Evolutionary conservation across 2,113 vertebrate genomes (phyloP), one percentile per base, ranked within the genome.

Genomic region (Sula dactylatra): DNA sequence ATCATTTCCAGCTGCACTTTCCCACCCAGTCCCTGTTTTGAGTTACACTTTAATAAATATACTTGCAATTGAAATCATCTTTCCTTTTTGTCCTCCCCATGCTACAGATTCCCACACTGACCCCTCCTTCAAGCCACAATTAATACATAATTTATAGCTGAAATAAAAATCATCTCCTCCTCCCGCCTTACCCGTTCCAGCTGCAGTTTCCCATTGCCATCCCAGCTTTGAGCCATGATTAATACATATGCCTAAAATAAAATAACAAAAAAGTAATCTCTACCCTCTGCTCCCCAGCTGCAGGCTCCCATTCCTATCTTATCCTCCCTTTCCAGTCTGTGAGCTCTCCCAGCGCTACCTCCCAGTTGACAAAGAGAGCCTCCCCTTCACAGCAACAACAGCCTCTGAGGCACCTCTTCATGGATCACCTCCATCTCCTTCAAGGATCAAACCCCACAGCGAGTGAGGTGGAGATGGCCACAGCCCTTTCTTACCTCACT

Each of bases 31-130:
- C 89, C 69, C 96, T 97, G 97, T 91, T 97, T 97, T 86, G 94
- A 97, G 95, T 97, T 97, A 97, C 52, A 69, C 87, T 97, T 98
- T 95, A 98, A 98, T 98, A 97, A 98, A 97, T 97, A 96, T 18
- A 78, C 79, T 97, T 96, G 66, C 94, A 97, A 97, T 97, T 97
- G 96, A 97, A 97, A 96, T 97, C 80, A 93, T 97, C 95, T 97
- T 97, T 95, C 65, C 70, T 86, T 96, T 96, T 92, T 81, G 92
- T 94, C 89, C 65, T 96, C 67, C 34, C 59, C 5, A 5, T n/a
- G 65, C 88, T 96, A 88, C 61, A 86, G 89, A 93, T 95, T 96
- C 90, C 91, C 94, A 96, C 89, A 95, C 21, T 95, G 92, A 96
- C 95, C 95, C 80, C 80, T 97, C 91, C 94, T 97, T 97, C 96